Evolutionary conservation across 2,888 invertebrate species (phyloP).

Genomic region (Apomyelois bistriatella): DNA sequence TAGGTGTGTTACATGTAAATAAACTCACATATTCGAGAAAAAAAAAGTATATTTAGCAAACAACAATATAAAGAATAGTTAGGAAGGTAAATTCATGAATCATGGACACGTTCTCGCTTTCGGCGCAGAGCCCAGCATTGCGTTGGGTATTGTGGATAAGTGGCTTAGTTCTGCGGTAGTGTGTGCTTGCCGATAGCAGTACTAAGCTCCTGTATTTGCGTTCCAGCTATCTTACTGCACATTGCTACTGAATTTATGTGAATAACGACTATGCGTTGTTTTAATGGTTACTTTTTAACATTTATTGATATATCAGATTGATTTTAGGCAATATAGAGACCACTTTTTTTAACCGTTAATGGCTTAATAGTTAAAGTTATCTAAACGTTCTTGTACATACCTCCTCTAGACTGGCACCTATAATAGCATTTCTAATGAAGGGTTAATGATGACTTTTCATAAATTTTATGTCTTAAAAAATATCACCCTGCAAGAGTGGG

Average conservation of each 20-base stretch:
- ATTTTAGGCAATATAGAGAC: too few relatives aligned
- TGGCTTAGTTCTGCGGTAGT: conserved; percentile 22
- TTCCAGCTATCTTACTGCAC: conserved; percentile 3
- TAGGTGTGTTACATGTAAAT: too few relatives aligned
- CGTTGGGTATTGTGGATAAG: conserved; percentile 18
- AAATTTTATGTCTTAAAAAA: too few relatives aligned
- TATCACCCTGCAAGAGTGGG: too few relatives aligned
- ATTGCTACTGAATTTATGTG: neutral
- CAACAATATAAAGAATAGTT: neutral
- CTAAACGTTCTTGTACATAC: too few relatives aligned
- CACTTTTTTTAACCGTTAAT: too few relatives aligned
- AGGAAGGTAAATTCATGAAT: conserved; percentile 1
- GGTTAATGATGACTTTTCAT: too few relatives aligned
- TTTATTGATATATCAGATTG: too few relatives aligned
- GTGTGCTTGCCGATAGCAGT: conserved; percentile 9
- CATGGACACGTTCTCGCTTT: neutral
- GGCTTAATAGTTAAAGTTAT: too few relatives aligned
- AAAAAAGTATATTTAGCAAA: neutral
- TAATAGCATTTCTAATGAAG: too few relatives aligned
- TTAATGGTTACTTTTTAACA: neutral
- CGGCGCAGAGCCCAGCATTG: neutral
- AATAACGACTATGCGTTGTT: neutral
- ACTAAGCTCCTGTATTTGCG: conserved; percentile 12
- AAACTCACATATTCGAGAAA: too few relatives aligned
- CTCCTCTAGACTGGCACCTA: too few relatives aligned